phyloP scores from a whole-genome alignment of 2,888 invertebrate species.

The Drosophila mettleri region DNA sequence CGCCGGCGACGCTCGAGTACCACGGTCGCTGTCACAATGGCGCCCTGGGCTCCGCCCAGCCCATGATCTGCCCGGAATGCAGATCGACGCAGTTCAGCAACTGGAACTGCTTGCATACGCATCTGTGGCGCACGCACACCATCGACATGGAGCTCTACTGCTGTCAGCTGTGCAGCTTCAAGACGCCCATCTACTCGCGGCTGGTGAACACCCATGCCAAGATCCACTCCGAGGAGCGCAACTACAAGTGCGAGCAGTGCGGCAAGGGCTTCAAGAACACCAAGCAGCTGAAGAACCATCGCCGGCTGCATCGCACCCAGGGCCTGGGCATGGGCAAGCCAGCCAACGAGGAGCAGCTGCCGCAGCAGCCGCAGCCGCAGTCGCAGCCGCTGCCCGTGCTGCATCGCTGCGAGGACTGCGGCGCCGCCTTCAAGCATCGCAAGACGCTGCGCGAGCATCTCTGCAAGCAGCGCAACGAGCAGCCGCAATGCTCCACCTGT shows the following conservation, averaged over 20 bases:
- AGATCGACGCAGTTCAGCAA: constrained; percentile 84
- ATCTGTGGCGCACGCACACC: constrained; percentile 91
- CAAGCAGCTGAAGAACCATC: constrained; percentile 92
- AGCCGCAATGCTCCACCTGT: constrained; percentile 85
- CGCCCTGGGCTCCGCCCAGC: constrained; percentile 45
- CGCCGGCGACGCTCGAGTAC: constrained; percentile 78
- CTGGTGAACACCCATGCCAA: constrained; percentile 91
- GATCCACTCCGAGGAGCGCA: constrained; percentile 89
- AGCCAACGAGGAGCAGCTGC: neutral
- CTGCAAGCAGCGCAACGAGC: constrained; percentile 85
- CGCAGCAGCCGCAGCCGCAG: neutral
- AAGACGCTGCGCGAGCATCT: constrained; percentile 86
- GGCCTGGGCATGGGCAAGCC: constrained; percentile 63
- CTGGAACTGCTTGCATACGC: constrained; percentile 90
- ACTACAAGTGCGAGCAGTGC: constrained; percentile 88
- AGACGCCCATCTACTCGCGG: constrained; percentile 89
- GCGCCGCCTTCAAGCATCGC: constrained; percentile 80
- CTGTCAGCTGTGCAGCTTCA: constrained; percentile 91
- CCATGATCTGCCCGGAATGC: constrained; percentile 89
- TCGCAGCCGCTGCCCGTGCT: constrained; percentile 36
- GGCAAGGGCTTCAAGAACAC: constrained; percentile 92
- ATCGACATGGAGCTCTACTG: constrained; percentile 92
- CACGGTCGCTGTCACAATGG: constrained; percentile 83
- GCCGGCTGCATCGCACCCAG: constrained; percentile 87
- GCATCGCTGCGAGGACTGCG: constrained; percentile 85